Percentiles rank a stretch among this genome's conserved stretches.
Conservation (phyloP, 1,140 invertebrate genomes). For the Caenorhabditis tropicalis region DNA sequence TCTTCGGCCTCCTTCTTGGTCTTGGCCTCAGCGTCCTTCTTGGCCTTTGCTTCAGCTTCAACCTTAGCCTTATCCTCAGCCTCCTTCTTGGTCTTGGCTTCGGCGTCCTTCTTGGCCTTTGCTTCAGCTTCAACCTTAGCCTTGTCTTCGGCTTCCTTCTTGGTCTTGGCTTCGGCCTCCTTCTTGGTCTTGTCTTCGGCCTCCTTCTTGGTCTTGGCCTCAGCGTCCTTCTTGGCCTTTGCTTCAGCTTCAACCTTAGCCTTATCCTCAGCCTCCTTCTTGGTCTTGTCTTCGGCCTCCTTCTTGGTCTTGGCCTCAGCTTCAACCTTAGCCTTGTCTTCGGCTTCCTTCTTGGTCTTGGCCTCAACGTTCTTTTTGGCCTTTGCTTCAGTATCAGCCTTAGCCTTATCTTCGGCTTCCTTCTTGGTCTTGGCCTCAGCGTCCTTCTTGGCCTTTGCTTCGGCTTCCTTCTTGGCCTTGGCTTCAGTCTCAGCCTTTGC, state of each 20-base stretch:
- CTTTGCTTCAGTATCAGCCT: background rate
- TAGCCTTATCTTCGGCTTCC: background rate
- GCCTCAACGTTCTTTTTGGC: background rate
- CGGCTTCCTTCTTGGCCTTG: background rate
- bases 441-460: constrained; percentile 9
- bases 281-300: background rate
- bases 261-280: background rate
- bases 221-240: background rate
- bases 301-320: background rate
- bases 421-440: background rate
- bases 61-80: background rate
- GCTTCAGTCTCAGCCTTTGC: constrained; percentile 15
- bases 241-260: background rate
- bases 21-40: background rate
- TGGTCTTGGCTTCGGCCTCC: background rate
- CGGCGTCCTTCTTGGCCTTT: background rate
- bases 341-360: constrained; percentile 8
- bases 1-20: background rate
- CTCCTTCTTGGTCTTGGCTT: background rate
- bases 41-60: background rate
- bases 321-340: background rate
- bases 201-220: background rate
- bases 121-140: background rate
- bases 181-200: background rate
- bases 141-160: background rate